Evolutionary conservation across 2,113 vertebrate species (phyloP).

Genomic region (Dasyornis broadbenti): DNA sequence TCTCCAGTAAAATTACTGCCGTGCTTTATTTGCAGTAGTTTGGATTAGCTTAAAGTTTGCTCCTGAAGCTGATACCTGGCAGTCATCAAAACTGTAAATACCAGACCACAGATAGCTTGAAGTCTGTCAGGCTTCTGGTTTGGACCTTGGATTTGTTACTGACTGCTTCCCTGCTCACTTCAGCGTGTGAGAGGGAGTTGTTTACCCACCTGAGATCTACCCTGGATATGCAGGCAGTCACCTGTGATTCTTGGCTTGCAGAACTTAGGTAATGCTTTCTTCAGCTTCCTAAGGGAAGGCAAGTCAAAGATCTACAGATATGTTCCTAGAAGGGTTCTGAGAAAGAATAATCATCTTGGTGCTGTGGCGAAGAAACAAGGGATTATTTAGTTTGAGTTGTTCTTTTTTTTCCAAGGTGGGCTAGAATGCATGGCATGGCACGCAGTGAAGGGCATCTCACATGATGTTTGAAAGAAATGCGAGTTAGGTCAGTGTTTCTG

Average conservation of each 20-base stretch:
- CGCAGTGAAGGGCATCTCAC: not conserved
- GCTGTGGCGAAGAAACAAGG: not conserved
- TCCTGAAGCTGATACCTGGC: not conserved
- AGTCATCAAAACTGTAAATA: not conserved
- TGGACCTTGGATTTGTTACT: not conserved
- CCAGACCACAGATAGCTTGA: fast-evolving
- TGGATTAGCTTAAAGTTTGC: not conserved
- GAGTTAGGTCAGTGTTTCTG: not conserved
- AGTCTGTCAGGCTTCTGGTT: not conserved
- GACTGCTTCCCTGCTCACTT: fast-evolving
- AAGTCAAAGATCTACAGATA: not conserved
- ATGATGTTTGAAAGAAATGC: not conserved
- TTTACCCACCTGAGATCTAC: not conserved
- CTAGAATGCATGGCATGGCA: not conserved
- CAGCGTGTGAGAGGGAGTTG: fast-evolving
- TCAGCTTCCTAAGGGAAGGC: not conserved
- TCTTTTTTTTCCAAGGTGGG: not conserved
- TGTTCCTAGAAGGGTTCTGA: not conserved
- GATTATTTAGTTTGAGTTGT: not conserved
- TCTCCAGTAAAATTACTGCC: not conserved
- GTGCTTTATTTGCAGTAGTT: not conserved
- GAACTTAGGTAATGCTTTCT: not conserved
- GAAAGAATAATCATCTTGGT: not conserved
- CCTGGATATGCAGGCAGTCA: not conserved
- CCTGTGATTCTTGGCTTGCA: not conserved